phyloP scores from a whole-genome alignment of 2,888 invertebrate genomes.

The Drosophila ochracea region DNA sequence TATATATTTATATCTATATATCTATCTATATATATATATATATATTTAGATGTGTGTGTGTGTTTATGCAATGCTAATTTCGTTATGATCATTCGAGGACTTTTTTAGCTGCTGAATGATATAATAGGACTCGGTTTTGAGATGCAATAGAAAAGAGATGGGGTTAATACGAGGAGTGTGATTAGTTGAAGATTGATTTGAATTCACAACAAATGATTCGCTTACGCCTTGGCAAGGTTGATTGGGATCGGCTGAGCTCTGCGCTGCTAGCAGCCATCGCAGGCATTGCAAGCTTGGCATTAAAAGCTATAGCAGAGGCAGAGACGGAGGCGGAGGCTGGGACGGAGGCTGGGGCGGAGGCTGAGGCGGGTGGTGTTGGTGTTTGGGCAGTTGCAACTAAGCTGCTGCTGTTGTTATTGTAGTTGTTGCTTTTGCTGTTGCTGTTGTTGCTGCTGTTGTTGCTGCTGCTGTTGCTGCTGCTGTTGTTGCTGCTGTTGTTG shows the following conservation, averaged over 20 bases:
- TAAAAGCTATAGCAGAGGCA: constrained; percentile 64
- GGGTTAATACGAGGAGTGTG: constrained; percentile 20
- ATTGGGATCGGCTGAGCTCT: constrained; percentile 85
- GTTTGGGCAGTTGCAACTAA: constrained; percentile 31
- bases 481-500: constrained; percentile 49
- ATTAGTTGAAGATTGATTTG: constrained; percentile 30
- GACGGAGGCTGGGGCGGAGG: constrained; percentile 13
- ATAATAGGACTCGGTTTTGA: constrained; percentile 6
- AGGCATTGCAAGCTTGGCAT: constrained; percentile 77
- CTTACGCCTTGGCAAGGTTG: constrained; percentile 85
- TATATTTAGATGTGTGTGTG: constrained; percentile 1
- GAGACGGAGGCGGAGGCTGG: constrained; percentile 58
- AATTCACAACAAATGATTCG: constrained; percentile 32
- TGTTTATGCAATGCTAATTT: not conserved
- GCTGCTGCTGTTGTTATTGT: constrained; percentile 34
- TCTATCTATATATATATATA: not conserved
- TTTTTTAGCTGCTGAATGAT: constrained; percentile 18
- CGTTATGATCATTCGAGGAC: not conserved
- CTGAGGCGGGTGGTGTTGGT: constrained; percentile 49
- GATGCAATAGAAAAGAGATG: constrained; percentile 13
- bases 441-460: constrained; percentile 43
- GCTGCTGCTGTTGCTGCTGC: constrained; percentile 50
- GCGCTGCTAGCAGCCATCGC: constrained; percentile 57
- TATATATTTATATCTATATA: not conserved
- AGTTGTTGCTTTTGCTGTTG: constrained; percentile 56